A percentile compares a stretch with the other conserved stretches of the same genome.
Conservation (phyloP, 2,797 vertebrate genomes). For the Crenichthys baileyi region DNA sequence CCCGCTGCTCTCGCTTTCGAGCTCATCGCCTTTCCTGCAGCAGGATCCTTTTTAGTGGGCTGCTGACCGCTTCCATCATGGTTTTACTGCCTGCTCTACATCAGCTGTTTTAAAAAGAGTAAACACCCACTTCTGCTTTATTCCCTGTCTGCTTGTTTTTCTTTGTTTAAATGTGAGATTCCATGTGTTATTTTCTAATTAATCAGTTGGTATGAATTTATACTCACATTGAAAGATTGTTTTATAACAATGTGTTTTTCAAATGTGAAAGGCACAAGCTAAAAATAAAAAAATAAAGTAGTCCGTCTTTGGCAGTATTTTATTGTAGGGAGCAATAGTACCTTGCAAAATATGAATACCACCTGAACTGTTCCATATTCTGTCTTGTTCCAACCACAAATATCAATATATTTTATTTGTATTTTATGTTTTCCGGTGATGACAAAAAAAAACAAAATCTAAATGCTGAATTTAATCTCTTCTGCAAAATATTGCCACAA, state of each 20-base stretch:
- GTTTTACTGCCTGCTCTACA: slow-evolving; percentile 37
- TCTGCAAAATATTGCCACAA: background rate
- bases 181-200: slow-evolving; percentile 37
- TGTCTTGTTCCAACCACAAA: background rate
- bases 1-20: slow-evolving; percentile 56
- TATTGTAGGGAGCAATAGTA: background rate
- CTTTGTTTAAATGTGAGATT: slow-evolving; percentile 16
- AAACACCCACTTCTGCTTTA: slow-evolving; percentile 41
- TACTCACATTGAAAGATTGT: background rate
- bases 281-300: background rate
- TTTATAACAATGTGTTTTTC: background rate
- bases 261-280: background rate
- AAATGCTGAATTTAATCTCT: background rate
- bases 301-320: background rate
- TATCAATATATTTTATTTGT: background rate
- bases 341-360: background rate
- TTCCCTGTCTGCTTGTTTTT: slow-evolving; percentile 32
- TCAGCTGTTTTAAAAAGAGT: slow-evolving; percentile 36
- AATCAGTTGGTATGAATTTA: slow-evolving; percentile 32
- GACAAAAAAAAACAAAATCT: background rate
- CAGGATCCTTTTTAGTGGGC: slow-evolving; percentile 59
- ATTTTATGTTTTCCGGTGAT: background rate
- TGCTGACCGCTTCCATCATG: slow-evolving; percentile 58
- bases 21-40: slow-evolving; percentile 61
- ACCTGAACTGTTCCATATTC: background rate